Conservation (phyloP, 2,113 vertebrate species). For the Alces alces region DNA sequence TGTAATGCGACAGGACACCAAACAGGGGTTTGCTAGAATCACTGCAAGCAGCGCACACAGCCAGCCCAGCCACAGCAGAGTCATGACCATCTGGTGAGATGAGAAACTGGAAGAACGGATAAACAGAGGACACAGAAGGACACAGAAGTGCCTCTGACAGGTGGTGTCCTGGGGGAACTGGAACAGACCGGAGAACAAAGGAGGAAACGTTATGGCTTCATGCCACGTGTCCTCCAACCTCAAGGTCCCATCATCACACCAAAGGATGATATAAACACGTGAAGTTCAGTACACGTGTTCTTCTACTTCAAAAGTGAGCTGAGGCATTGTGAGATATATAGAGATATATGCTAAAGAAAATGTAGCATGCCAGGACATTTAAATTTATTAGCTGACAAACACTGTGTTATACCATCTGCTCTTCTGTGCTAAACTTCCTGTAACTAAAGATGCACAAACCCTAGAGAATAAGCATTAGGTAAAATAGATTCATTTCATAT, state of each 20-base stretch:
- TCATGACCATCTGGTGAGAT: neutral
- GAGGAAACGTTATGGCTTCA: neutral
- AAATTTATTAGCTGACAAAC: slow-evolving; percentile 77
- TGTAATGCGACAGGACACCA: accelerated
- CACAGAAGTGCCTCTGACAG: neutral
- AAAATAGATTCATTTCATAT: slow-evolving; percentile 82
- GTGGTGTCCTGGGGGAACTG: neutral
- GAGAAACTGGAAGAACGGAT: neutral
- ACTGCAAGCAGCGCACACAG: neutral
- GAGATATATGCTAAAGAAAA: slow-evolving; percentile 64
- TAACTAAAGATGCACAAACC: slow-evolving; percentile 79
- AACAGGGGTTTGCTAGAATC: neutral
- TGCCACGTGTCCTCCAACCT: neutral
- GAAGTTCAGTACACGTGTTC: neutral
- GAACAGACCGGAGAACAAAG: neutral
- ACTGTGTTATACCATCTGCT: slow-evolving; percentile 79
- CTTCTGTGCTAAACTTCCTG: slow-evolving; percentile 76
- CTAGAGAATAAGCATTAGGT: slow-evolving; percentile 79
- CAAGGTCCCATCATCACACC: neutral
- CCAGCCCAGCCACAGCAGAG: neutral
- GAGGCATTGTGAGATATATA: slow-evolving; percentile 61
- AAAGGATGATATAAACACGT: neutral
- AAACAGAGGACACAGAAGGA: slow-evolving; percentile 11
- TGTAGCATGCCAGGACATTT: slow-evolving; percentile 71
- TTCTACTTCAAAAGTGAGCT: neutral